phyloP scores from a whole-genome alignment of 1,140 invertebrate species.

The Solen grandis region DNA sequence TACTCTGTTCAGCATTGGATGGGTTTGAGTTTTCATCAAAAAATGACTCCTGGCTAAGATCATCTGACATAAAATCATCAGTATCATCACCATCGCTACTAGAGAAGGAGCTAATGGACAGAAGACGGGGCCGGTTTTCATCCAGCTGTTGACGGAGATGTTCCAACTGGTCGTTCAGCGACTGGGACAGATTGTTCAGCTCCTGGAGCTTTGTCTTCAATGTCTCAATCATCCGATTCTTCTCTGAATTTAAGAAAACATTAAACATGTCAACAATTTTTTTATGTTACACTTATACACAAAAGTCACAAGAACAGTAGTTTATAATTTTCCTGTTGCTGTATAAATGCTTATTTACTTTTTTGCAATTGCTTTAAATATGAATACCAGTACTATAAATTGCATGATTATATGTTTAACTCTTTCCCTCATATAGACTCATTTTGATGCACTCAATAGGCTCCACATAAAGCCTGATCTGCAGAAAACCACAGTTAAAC shows the following conservation, averaged over 20 bases:
- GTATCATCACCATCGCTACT: slow-evolving; percentile 37
- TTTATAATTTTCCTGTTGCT: too few relatives aligned
- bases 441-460: too few relatives aligned
- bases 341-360: too few relatives aligned
- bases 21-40: not conserved
- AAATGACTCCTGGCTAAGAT: slow-evolving; percentile 31
- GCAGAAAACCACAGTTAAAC: too few relatives aligned
- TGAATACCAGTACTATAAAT: too few relatives aligned
- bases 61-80: slow-evolving; percentile 46
- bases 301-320: too few relatives aligned
- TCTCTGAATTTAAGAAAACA: slow-evolving; percentile 44
- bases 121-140: slow-evolving; percentile 12
- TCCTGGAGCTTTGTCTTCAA: slow-evolving; percentile 47
- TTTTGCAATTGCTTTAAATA: too few relatives aligned
- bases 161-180: slow-evolving; percentile 50
- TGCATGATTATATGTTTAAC: too few relatives aligned
- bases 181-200: slow-evolving; percentile 49
- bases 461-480: too few relatives aligned
- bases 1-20: not conserved
- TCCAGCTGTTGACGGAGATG: slow-evolving; percentile 40
- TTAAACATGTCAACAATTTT: too few relatives aligned
- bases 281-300: too few relatives aligned
- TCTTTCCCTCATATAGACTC: too few relatives aligned
- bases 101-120: not conserved
- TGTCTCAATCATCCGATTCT: slow-evolving; percentile 49